A percentile compares a stretch with the other conserved stretches of the same genome.
Conservation (phyloP, 2,113 vertebrate species). For the Arothron firmamentum region DNA sequence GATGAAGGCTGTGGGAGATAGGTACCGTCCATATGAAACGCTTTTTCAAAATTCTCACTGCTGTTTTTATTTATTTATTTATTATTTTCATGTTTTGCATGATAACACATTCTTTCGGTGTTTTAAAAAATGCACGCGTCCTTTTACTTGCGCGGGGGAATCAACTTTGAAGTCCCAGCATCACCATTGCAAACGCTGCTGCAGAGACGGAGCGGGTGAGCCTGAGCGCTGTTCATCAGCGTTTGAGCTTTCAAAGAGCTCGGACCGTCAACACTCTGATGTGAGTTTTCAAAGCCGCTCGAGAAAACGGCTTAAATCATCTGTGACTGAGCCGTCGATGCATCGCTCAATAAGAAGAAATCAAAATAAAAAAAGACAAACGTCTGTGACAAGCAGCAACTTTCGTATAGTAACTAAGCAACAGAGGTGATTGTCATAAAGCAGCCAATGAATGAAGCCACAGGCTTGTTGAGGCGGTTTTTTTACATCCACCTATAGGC, state of each 20-base stretch:
- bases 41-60: background rate
- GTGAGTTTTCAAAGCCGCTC: constrained; percentile 38
- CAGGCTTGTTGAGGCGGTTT: no score
- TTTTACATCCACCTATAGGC: no score
- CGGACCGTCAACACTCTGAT: constrained; percentile 37
- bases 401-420: background rate
- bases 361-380: no score
- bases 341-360: background rate
- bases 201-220: constrained; percentile 15
- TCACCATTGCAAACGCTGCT: constrained; percentile 31
- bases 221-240: constrained; percentile 5
- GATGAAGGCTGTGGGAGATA: background rate
- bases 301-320: constrained; percentile 13
- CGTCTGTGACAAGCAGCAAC: background rate
- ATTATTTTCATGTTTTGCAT: background rate
- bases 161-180: constrained; percentile 42
- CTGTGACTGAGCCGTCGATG: constrained; percentile 5
- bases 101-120: background rate
- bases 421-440: no score
- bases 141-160: background rate
- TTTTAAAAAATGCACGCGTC: background rate
- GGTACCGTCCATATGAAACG: background rate
- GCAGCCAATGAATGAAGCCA: no score
- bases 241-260: constrained; percentile 26
- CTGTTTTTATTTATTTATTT: background rate